Percentiles rank a stretch among this genome's conserved stretches.
These are phyloP conservation scores for Belgica antarctica DNA, from an alignment of 2,888 invertebrate genomes.

Conservation along the genomic window DNA sequence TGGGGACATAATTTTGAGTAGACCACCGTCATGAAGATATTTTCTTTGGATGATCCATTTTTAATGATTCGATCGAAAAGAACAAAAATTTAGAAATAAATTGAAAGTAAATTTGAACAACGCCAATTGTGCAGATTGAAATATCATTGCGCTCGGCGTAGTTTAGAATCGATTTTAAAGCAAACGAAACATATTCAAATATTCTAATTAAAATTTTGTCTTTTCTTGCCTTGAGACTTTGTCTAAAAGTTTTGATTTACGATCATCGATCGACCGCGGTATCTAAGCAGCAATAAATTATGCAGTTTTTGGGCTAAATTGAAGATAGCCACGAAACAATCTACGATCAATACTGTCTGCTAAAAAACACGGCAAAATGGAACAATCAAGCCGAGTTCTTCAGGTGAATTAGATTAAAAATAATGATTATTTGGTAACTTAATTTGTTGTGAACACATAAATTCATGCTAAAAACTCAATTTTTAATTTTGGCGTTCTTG, in stretches of 20 bases:
- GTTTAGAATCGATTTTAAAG: not conserved
- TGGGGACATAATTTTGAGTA: conserved; percentile 34
- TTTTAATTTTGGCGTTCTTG: not conserved
- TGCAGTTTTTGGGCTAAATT: too few relatives aligned
- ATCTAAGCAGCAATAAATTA: not conserved
- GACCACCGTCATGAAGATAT: conserved; percentile 37
- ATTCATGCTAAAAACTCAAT: conserved; percentile 39
- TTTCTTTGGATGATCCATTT: conserved; percentile 25
- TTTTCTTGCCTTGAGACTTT: conserved; percentile 20
- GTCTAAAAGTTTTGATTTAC: conserved; percentile 38
- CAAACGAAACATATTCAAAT: not conserved
- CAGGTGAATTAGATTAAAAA: conserved; percentile 37
- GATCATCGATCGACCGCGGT: not conserved
- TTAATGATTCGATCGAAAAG: conserved; percentile 31
- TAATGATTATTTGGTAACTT: conserved; percentile 37
- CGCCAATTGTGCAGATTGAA: conserved; percentile 28
- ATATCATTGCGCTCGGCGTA: conserved; percentile 23
- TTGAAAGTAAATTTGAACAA: conserved; percentile 29
- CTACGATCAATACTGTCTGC: conserved; percentile 32
- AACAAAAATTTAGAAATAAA: conserved; percentile 17
- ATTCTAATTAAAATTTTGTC: conserved; percentile 36
- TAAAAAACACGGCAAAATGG: not conserved
- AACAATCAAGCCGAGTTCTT: conserved; percentile 2
- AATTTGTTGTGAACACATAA: conserved; percentile 37
- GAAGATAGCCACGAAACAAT: not conserved